Percentiles rank a stretch among this genome's conserved stretches.
These are phyloP conservation scores for Ctenosaura bakeri DNA, from an alignment of 2,797 vertebrate genomes.

Conservation along the genomic window DNA sequence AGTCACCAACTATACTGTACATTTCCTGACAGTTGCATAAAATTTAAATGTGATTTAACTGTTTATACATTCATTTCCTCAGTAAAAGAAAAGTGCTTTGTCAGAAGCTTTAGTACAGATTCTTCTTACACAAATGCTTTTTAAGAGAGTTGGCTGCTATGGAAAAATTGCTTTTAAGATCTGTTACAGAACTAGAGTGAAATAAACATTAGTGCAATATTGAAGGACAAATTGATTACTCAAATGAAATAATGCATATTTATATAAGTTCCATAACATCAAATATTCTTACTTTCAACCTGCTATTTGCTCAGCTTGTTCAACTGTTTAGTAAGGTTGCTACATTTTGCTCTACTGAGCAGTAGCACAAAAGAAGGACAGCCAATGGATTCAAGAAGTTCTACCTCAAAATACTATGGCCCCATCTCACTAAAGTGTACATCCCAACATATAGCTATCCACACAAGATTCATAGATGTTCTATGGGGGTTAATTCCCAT, in stretches of 20 bases:
- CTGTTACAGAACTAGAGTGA: conserved; percentile 37
- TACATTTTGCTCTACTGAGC: too few relatives aligned
- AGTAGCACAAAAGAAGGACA: not conserved
- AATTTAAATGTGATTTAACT: not conserved
- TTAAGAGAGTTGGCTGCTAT: conserved; percentile 49
- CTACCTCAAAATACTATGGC: not conserved
- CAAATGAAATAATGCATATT: conserved; percentile 18
- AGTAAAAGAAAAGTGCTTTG: conserved; percentile 67
- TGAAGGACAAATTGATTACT: conserved; percentile 54
- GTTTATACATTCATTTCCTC: conserved; percentile 41
- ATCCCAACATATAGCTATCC: not conserved
- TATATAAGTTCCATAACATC: not conserved
- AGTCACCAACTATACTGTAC: too few relatives aligned
- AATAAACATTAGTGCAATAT: conserved; percentile 48
- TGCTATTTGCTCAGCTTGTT: not conserved
- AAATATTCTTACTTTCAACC: not conserved
- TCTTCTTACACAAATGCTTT: conserved; percentile 50
- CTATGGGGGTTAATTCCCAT: not conserved
- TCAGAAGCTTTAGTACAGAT: conserved; percentile 54
- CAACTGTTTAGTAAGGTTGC: not conserved
- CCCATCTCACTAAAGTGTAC: not conserved
- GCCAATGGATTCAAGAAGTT: not conserved
- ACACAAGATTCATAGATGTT: not conserved
- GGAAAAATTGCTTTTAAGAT: conserved; percentile 62
- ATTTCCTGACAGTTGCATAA: not conserved